phyloP scores from a whole-genome alignment of 2,888 invertebrate genomes.

The Polydrusus tereticollis region DNA sequence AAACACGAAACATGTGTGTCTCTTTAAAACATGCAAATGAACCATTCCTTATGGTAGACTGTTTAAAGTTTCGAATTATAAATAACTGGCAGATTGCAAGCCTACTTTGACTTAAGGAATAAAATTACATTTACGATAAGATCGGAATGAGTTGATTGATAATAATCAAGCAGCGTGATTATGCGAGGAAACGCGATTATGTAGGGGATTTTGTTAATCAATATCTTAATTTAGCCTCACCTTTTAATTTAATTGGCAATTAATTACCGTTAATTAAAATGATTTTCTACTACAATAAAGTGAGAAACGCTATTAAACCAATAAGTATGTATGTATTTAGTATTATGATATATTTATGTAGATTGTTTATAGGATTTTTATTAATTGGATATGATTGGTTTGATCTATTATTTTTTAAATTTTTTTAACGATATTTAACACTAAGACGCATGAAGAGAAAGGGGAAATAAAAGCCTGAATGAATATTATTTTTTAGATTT shows the following conservation, averaged over 20 bases:
- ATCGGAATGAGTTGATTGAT: not conserved
- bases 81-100: slow-evolving; percentile 35
- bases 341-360: no score
- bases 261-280: not conserved
- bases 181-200: not conserved
- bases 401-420: no score
- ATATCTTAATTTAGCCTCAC: not conserved
- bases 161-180: not conserved
- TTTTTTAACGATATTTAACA: no score
- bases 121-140: slow-evolving; percentile 10
- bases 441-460: no score
- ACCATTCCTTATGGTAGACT: slow-evolving; percentile 47
- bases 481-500: no score
- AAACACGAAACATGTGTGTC: slow-evolving; percentile 38
- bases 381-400: no score
- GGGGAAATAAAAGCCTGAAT: no score
- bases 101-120: slow-evolving; percentile 21
- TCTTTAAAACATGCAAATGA: slow-evolving; percentile 45
- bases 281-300: not conserved
- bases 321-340: no score
- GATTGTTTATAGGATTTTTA: no score
- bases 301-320: no score
- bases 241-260: not conserved
- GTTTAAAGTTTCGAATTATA: slow-evolving; percentile 34
- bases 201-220: not conserved